Percentiles rank a stretch among this genome's conserved stretches.
These are phyloP conservation scores for Solea senegalensis DNA, from an alignment of 2,113 vertebrate species.

Conservation along the genomic window DNA sequence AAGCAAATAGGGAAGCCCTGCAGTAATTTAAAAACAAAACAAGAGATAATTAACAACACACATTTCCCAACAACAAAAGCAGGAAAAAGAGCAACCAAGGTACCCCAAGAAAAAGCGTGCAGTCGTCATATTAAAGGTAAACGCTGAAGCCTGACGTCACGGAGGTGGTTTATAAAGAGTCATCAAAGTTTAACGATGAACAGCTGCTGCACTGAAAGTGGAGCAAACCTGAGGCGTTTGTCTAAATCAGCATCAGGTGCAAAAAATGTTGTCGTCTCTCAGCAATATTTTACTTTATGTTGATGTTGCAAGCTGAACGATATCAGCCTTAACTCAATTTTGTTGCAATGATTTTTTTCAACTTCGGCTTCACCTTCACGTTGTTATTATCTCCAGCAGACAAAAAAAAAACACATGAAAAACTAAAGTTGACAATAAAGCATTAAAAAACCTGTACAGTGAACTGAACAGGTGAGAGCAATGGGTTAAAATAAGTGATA, in stretches of 20 bases:
- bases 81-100: neutral
- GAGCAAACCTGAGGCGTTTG: neutral
- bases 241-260: neutral
- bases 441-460: too few species aligned
- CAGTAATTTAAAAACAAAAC: neutral
- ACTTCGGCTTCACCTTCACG: too few species aligned
- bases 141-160: rapidly evolving
- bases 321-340: neutral
- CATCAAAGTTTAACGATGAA: constrained; percentile 17
- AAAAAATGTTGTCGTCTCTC: too few species aligned
- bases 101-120: constrained; percentile 2
- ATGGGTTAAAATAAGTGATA: too few species aligned
- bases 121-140: constrained; percentile 3
- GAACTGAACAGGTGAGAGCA: too few species aligned
- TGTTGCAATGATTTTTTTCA: too few species aligned
- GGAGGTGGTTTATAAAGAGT: constrained; percentile 9
- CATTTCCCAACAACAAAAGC: rapidly evolving
- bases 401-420: too few species aligned
- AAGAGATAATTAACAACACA: neutral
- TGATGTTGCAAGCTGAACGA: too few species aligned
- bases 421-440: too few species aligned
- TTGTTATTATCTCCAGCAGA: too few species aligned
- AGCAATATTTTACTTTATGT: neutral
- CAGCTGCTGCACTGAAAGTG: constrained; percentile 24
- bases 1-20: constrained; percentile 32